phyloP scores from a whole-genome alignment of 2,113 vertebrate species.

The Lepus timidus region DNA sequence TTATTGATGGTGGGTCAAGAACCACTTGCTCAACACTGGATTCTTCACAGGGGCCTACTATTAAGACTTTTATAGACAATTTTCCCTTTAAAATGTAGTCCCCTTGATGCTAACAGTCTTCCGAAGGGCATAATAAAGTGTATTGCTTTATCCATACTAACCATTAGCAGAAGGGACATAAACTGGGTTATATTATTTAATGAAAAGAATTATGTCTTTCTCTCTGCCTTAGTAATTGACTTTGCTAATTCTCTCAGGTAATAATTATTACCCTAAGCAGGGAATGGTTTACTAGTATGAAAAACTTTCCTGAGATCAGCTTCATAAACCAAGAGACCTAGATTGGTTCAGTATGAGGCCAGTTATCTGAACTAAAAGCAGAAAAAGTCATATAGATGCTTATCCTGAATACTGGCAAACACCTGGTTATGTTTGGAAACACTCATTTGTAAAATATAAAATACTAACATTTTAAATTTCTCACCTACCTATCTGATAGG shows the following conservation, averaged over 20 bases:
- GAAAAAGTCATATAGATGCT: slow-evolving; percentile 39
- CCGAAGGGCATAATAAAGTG: slow-evolving; percentile 5
- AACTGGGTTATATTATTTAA: slow-evolving; percentile 26
- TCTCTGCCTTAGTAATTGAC: slow-evolving; percentile 37
- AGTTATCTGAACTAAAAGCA: slow-evolving; percentile 41
- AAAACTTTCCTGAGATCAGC: slow-evolving; percentile 41
- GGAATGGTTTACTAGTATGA: not conserved
- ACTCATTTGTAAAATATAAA: slow-evolving; percentile 30
- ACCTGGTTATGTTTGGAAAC: slow-evolving; percentile 63
- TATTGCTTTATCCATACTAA: slow-evolving; percentile 58
- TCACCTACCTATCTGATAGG: not conserved
- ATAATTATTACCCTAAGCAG: slow-evolving; percentile 19
- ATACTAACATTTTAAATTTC: slow-evolving; percentile 21
- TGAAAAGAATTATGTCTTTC: slow-evolving; percentile 5
- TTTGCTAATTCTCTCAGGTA: not conserved
- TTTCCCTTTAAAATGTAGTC: slow-evolving; percentile 8
- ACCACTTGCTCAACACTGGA: not conserved
- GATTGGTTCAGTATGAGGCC: not conserved
- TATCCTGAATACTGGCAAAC: slow-evolving; percentile 23
- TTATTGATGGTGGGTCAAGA: not conserved
- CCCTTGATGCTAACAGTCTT: not conserved
- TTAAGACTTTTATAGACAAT: not conserved
- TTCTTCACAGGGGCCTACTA: not conserved
- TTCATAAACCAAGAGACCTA: slow-evolving; percentile 23
- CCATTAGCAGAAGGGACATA: not conserved